Percentiles rank a stretch among this genome's conserved stretches.
phyloP scores from a whole-genome alignment of 1,140 invertebrate species.

The Rhyacophila brunnea region DNA sequence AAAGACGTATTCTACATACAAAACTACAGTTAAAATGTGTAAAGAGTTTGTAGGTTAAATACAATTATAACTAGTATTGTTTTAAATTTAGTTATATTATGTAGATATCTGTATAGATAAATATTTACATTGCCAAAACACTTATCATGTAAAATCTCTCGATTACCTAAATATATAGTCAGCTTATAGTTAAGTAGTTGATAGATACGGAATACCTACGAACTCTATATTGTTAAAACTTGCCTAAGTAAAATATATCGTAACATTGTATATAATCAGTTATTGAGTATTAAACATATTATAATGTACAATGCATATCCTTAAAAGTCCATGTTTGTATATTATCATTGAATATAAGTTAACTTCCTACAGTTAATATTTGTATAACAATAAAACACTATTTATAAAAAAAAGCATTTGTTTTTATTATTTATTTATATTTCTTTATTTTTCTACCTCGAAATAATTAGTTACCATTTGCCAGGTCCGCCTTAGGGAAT shows the following conservation, averaged over 20 bases:
- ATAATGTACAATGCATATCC: neutral
- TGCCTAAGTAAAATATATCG: neutral
- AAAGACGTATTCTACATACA: too few species aligned
- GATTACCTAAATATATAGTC: too few species aligned
- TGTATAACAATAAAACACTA: neutral
- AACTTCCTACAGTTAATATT: neutral
- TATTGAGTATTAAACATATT: neutral
- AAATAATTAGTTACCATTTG: too few species aligned
- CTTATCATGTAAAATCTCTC: too few species aligned
- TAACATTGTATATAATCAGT: slow-evolving; percentile 2
- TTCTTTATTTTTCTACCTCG: too few species aligned
- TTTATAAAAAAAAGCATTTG: too few species aligned
- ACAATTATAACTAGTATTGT: too few species aligned
- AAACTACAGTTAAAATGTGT: too few species aligned
- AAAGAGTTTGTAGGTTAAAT: too few species aligned
- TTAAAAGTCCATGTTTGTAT: neutral
- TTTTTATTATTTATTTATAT: too few species aligned
- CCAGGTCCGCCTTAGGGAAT: too few species aligned
- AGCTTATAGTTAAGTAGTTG: neutral
- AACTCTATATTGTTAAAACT: neutral
- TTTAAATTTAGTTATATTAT: too few species aligned
- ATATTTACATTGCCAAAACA: neutral
- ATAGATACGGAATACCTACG: neutral
- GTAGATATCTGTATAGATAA: neutral
- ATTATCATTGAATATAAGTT: neutral